phyloP scores from a whole-genome alignment of 2,113 vertebrate genomes.

The Podarcis muralis region DNA sequence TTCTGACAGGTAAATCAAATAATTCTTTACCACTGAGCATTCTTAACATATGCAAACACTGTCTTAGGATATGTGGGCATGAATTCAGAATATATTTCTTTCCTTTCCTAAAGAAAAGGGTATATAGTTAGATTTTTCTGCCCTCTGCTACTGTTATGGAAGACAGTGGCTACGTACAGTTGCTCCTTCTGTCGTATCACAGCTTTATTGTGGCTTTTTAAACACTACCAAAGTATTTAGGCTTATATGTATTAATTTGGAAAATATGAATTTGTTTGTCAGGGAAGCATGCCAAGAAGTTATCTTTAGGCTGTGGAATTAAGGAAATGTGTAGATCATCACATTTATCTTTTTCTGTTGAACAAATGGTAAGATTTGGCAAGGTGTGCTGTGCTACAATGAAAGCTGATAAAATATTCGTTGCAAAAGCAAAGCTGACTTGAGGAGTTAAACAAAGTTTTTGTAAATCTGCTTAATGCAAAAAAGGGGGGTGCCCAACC shows the following conservation, averaged over 20 bases:
- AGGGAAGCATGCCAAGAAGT: background rate
- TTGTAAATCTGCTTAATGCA: background rate
- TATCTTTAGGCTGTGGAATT: background rate
- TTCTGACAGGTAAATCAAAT: conserved; percentile 49
- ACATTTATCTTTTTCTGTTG: background rate
- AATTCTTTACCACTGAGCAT: conserved; percentile 34
- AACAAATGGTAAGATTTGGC: background rate
- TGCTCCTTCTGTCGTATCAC: too few relatives aligned
- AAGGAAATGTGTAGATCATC: background rate
- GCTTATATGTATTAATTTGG: too few relatives aligned
- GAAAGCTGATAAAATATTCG: background rate
- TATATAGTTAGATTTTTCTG: conserved; percentile 31
- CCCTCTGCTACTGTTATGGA: too few relatives aligned
- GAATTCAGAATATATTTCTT: background rate
- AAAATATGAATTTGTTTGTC: background rate
- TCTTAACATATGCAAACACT: conserved; percentile 23
- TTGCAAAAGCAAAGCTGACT: background rate
- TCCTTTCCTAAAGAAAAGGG: conserved; percentile 34
- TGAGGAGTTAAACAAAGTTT: too few relatives aligned
- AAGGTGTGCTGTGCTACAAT: too few relatives aligned
- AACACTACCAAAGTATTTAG: too few relatives aligned
- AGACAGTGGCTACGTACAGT: too few relatives aligned
- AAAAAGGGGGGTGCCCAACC: background rate
- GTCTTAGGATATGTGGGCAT: conserved; percentile 42
- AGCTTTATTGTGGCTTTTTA: too few relatives aligned